Evolutionary conservation across 1,140 invertebrate genomes (phyloP).

Genomic region (Pseudomyrmex dendroicus): DNA sequence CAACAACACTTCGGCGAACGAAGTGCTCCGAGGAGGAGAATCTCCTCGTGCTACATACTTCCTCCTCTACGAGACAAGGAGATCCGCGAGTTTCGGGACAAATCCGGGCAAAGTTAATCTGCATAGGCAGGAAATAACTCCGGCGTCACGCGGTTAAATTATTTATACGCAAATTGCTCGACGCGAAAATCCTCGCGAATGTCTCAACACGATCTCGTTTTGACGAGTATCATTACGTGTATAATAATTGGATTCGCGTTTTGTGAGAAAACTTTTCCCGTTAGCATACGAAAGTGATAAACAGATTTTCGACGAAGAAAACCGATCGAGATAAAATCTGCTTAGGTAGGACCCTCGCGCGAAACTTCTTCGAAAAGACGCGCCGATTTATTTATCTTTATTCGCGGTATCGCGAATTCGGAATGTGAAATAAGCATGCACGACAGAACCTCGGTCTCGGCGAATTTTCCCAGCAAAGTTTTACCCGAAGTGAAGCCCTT

Average conservation of each 20-base stretch:
- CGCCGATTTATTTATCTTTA: constrained; percentile 50
- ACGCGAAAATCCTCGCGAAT: constrained; percentile 6
- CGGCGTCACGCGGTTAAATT: constrained; percentile 30
- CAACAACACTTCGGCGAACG: constrained; percentile 46
- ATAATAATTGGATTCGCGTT: too few species aligned
- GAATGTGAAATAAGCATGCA: constrained; percentile 43
- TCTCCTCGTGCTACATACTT: constrained; percentile 1
- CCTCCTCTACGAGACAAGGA: constrained; percentile 9
- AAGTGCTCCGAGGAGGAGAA: constrained; percentile 36
- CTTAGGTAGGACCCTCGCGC: constrained; percentile 6
- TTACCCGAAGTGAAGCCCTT: constrained; percentile 4
- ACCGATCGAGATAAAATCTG: constrained; percentile 25
- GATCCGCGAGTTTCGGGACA: constrained; percentile 27
- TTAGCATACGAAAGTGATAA: neutral
- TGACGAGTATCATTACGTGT: neutral
- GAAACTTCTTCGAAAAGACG: constrained; percentile 19
- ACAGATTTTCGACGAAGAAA: neutral
- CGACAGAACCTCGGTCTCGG: constrained; percentile 27
- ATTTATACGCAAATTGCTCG: constrained; percentile 42
- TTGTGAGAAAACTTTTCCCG: too few species aligned
- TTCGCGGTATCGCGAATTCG: constrained; percentile 23
- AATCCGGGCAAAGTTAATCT: constrained; percentile 41
- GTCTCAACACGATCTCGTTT: neutral
- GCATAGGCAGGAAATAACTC: constrained; percentile 39
- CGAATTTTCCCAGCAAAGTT: neutral